These are phyloP conservation scores for Luscinia luscinia DNA, from an alignment of 2,797 vertebrate species.

Conservation along the genomic window DNA sequence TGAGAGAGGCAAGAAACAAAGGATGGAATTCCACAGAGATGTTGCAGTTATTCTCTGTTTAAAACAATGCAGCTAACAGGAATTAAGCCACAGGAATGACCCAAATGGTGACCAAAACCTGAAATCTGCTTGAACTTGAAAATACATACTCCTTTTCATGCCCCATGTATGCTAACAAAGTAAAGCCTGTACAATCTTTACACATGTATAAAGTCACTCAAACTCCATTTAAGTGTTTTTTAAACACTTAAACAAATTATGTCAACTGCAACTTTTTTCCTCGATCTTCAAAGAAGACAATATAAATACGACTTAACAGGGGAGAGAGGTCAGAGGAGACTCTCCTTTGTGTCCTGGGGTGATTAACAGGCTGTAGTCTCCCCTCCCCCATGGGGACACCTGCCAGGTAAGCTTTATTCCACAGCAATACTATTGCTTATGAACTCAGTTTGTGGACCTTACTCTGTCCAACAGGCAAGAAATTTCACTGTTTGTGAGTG, in stretches of 20 bases:
- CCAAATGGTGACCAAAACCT: neutral
- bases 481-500: neutral
- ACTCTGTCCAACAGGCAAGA: neutral
- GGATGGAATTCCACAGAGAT: neutral
- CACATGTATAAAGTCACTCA: neutral
- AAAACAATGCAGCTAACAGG: neutral
- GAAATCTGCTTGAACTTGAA: neutral
- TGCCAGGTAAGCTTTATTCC: neutral
- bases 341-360: neutral
- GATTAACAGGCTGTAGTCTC: neutral
- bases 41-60: neutral
- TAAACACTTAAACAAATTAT: neutral
- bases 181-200: neutral
- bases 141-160: neutral
- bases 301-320: neutral
- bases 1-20: neutral
- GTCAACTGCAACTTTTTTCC: neutral
- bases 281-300: neutral
- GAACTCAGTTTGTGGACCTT: neutral
- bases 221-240: neutral
- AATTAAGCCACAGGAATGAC: neutral
- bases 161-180: neutral
- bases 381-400: fast-evolving
- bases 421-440: neutral
- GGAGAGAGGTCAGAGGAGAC: neutral